Conservation (phyloP, 2,797 vertebrate genomes). For the Sebastes hopkinsi region DNA sequence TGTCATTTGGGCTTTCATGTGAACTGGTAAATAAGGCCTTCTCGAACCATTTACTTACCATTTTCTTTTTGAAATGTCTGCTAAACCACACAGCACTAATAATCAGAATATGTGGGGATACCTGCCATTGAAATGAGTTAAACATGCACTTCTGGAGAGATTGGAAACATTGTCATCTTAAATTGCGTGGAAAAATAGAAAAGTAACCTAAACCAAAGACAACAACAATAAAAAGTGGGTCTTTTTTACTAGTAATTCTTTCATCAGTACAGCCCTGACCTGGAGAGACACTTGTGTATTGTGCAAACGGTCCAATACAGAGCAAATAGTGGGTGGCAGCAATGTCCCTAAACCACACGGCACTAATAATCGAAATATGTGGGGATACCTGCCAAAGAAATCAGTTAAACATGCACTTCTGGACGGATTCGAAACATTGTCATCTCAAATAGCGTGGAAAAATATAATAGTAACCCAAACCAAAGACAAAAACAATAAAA, state of each 20-base stretch:
- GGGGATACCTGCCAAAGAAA: neutral
- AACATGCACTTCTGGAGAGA: neutral
- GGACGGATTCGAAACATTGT: neutral
- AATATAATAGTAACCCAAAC: neutral
- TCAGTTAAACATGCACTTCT: neutral
- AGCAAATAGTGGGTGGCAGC: constrained; percentile 49
- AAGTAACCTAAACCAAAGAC: neutral
- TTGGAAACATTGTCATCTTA: neutral
- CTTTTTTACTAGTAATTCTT: neutral
- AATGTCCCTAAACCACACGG: neutral
- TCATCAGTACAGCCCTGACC: constrained; percentile 26
- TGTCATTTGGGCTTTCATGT: neutral
- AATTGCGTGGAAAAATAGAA: neutral
- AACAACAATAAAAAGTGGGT: neutral
- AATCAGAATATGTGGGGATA: neutral
- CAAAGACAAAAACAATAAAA: neutral
- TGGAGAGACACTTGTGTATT: constrained; percentile 8
- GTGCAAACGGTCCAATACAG: constrained; percentile 26
- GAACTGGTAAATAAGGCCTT: neutral
- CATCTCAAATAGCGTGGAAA: neutral
- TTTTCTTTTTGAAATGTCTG: neutral
- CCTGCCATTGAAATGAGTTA: neutral
- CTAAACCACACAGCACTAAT: neutral
- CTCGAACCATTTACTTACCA: neutral
- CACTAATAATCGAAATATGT: neutral